Evolutionary conservation across 2,888 invertebrate genomes (phyloP), one percentile per base, ranked within the genome.

Genomic region (Theodoxus fluviatilis): DNA sequence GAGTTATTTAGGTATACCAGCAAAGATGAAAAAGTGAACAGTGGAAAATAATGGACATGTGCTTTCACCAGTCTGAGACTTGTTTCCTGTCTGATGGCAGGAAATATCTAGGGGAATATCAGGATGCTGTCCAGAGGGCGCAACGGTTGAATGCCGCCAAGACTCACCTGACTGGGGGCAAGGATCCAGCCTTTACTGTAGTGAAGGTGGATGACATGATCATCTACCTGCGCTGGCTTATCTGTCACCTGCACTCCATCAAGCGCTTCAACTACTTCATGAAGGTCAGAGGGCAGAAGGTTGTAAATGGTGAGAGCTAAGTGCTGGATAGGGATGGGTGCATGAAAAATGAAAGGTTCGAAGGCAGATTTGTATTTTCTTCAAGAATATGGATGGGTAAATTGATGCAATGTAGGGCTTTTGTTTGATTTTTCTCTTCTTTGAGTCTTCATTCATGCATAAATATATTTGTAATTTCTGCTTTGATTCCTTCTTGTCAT

Each of bases 151-250:
- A 83, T 15, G 71, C 78, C 12, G 81, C 82, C 1, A 71, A 85
- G 68, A 71, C 82, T 2, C 74, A 77, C 55, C 70, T 84, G 61
- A 47, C 71, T n/a, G 76, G 78, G 40, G 78, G 79, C 22, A 79
- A 75, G 6, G 81, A 84, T 52, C 68, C 74, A 9, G 81, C 76
- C 7, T 68, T 82, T 7, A 75, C 77, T 22, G 74, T 76, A 1
- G 70, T 87, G 1, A 80, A 82, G 67, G 70, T 80, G 59, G 86
- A 87, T 31, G 87, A 87, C 67, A 71, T 86, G n/a, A 73, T 83
- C 38, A 86, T 87, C 49, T 87, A 86, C 70, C 77, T 87, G n/a
- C 77, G 86, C 9, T 86, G 84, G 84, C 78, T 87, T 3, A 82
- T 86, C 55, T 83, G 80, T 68, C 85, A 87, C 70, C 75, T 84